Base-by-base conservation (phyloP, 2,113 vertebrate species). In the Delphinapterus leucas region DNA sequence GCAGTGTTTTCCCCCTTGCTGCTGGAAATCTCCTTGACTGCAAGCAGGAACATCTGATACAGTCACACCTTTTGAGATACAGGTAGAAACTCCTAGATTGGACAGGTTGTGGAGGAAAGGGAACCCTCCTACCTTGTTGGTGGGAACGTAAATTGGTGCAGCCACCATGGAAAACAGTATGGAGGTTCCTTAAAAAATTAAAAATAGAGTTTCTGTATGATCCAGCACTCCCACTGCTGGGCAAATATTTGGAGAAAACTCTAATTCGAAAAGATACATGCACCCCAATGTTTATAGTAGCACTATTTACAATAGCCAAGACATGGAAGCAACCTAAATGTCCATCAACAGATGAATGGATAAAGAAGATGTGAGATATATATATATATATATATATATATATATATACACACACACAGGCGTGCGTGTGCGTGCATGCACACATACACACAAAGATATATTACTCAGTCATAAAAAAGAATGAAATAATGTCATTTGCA, bases 371-470 rank as follows among this genome's bases (percentile, higher is more conserved):
- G 23, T 61, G 60, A 20, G 0, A 55, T 1, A 23, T 23, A 60
- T 20, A 60, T 3, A 60, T 18, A 60, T 18, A 60, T 18, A 58
- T 17, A 58, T 17, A 53, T 25, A 21, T 7, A 58, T 6, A 58
- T 0, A 58, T 5, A 58, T 5, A 58, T 1, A 36, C 25, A 63
- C 26, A 28, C 25, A 63, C 25, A 63, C 61, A 26, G 12, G 13
- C 13, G 2, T 49, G 47, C 47, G 0, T 49, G 47, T 12, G 47
- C 3, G 47, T 3, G 12, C 3, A 3, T 12, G 2, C 47, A 10
- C 44, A 47, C 47, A 47, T 14, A 49, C 49, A 49, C 12, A 63
- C 26, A 28, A 28, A 11, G 26, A 11, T 13, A 63, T 63, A 63
- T 28, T 63, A 63, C 61, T 63, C 60, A 63, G 61, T 0, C 61